These are phyloP conservation scores for Calliphora vicina DNA, from an alignment of 1,140 invertebrate species.

Conservation along the genomic window DNA sequence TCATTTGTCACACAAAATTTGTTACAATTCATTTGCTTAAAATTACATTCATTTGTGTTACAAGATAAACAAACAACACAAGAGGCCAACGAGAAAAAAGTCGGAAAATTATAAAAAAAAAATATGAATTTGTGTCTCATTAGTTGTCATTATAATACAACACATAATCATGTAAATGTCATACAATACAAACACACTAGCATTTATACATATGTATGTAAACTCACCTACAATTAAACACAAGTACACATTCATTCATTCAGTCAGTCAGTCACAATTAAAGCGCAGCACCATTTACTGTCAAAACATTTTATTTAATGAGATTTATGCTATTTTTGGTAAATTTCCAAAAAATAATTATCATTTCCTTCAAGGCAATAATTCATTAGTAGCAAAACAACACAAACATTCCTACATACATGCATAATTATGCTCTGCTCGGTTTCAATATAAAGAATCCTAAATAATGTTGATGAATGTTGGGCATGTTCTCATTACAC, in stretches of 20 bases:
- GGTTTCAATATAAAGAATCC: too few relatives aligned
- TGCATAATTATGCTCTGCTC: too few relatives aligned
- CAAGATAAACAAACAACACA: conserved; percentile 49
- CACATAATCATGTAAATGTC: not conserved
- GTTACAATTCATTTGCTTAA: conserved; percentile 63
- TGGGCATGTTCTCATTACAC: not conserved
- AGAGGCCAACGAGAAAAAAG: not conserved
- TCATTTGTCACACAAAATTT: conserved; percentile 63
- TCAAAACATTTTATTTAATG: conserved; percentile 51
- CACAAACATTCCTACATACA: not conserved
- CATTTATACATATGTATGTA: not conserved
- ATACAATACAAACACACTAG: not conserved
- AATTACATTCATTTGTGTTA: conserved; percentile 44
- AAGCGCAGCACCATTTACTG: conserved; percentile 2
- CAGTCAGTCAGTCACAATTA: not conserved
- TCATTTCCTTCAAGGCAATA: conserved; percentile 47
- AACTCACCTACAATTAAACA: not conserved
- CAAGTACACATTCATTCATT: not conserved
- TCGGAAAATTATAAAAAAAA: not conserved
- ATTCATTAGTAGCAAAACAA: conserved; percentile 27
- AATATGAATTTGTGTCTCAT: conserved; percentile 15
- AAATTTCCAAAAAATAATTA: conserved; percentile 60
- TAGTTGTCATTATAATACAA: conserved; percentile 3
- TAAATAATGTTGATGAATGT: not conserved
- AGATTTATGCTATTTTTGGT: conserved; percentile 60